Evolutionary conservation across 1,140 invertebrate genomes (phyloP).

Genomic region (Drosophila hydei): DNA sequence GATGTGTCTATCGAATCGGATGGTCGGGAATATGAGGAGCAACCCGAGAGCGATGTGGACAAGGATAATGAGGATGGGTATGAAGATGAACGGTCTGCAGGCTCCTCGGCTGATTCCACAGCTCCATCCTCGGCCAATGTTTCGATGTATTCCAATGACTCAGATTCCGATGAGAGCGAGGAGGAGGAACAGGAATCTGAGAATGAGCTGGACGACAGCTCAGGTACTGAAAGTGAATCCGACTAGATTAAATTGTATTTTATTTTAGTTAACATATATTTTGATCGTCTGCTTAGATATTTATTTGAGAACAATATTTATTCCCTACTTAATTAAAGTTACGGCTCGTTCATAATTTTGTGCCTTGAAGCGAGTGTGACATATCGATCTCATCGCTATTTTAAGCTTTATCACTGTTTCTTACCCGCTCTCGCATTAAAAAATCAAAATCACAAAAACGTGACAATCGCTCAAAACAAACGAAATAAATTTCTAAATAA

Average conservation of each 20-base stretch:
- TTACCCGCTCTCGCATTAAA: constrained; percentile 36
- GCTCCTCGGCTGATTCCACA: constrained; percentile 4
- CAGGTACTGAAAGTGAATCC: constrained; percentile 30
- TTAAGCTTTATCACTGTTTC: constrained; percentile 13
- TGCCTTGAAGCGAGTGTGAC: not conserved
- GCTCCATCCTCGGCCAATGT: constrained; percentile 1
- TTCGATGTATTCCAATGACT: constrained; percentile 4
- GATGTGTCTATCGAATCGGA: not conserved
- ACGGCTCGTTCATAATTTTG: not conserved
- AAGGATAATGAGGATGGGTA: not conserved
- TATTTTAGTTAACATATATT: not conserved
- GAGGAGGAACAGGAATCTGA: not conserved
- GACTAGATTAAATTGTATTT: constrained; percentile 14
- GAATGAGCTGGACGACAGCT: not conserved
- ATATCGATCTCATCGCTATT: not conserved
- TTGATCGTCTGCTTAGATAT: not conserved
- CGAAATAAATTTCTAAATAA: constrained; percentile 60
- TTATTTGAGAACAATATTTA: too few species aligned
- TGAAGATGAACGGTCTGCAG: not conserved
- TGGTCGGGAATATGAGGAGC: not conserved
- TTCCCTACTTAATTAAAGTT: not conserved
- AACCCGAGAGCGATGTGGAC: not conserved
- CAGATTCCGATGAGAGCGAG: constrained; percentile 28
- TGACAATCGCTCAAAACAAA: constrained; percentile 74
- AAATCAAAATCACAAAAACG: constrained; percentile 65